Evolutionary conservation across 2,797 vertebrate genomes (phyloP).

Genomic region (Tenualosa ilisha): DNA sequence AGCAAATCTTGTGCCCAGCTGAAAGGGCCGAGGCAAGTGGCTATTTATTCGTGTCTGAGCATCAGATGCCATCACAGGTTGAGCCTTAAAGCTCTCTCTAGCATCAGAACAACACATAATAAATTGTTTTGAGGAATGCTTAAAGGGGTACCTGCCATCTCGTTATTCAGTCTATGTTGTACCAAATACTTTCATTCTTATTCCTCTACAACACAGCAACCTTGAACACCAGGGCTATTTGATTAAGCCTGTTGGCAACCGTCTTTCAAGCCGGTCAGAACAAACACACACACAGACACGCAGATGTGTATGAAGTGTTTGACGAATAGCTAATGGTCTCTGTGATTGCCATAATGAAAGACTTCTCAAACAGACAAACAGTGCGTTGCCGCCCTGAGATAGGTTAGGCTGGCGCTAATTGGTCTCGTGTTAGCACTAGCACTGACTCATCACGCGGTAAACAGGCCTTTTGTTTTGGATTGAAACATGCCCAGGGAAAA

Average conservation of each 20-base stretch:
- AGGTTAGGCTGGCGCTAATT: background rate
- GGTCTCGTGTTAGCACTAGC: background rate
- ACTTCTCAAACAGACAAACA: background rate
- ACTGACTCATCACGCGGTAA: background rate
- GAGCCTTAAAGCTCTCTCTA: background rate
- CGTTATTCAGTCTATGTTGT: no score
- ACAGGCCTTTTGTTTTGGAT: background rate
- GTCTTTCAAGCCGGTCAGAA: background rate
- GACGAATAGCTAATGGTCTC: background rate
- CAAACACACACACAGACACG: slow-evolving; percentile 7
- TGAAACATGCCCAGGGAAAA: background rate
- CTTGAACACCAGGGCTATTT: background rate
- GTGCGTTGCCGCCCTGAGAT: background rate
- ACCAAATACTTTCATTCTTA: no score
- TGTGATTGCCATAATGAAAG: background rate
- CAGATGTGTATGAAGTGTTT: background rate
- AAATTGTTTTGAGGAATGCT: no score
- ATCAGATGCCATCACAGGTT: background rate
- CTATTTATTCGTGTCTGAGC: background rate
- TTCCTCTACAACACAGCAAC: no score
- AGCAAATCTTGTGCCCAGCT: background rate
- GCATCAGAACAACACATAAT: no score
- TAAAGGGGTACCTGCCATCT: no score
- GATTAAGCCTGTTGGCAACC: background rate
- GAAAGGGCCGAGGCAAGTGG: background rate